Conservation (phyloP, 2,888 invertebrate genomes). For the Drosophila lutescens region DNA sequence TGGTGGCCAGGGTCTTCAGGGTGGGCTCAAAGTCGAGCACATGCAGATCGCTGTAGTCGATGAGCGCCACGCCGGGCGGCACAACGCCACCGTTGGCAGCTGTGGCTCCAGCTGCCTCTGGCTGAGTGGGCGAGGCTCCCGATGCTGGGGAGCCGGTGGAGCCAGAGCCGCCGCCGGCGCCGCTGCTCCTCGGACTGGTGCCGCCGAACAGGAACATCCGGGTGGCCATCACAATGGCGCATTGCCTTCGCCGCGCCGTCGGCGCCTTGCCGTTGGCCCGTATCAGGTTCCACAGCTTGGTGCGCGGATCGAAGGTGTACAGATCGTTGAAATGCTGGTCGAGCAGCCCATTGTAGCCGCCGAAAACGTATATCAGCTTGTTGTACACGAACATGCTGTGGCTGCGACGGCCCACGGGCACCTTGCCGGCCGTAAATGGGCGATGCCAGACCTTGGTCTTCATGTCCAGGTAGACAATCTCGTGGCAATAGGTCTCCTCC, state of each 20-base stretch:
- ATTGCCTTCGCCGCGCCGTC: slow-evolving; percentile 90
- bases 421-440: slow-evolving; percentile 87
- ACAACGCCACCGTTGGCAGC: slow-evolving; percentile 13
- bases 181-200: slow-evolving; percentile 87
- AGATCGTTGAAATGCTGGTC: slow-evolving; percentile 94
- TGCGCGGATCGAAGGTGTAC: slow-evolving; percentile 88
- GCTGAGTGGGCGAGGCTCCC: background rate
- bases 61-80: slow-evolving; percentile 81
- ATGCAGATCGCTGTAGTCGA: slow-evolving; percentile 93
- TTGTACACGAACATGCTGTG: slow-evolving; percentile 95
- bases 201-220: slow-evolving; percentile 95
- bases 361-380: slow-evolving; percentile 93
- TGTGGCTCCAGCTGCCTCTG: slow-evolving; percentile 1
- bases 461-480: slow-evolving; percentile 91
- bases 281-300: slow-evolving; percentile 87
- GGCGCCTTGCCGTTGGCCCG: slow-evolving; percentile 87
- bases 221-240: slow-evolving; percentile 90
- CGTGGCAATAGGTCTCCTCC: slow-evolving; percentile 91
- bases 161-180: background rate
- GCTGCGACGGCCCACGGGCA: slow-evolving; percentile 93
- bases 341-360: slow-evolving; percentile 92
- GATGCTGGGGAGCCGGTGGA: background rate
- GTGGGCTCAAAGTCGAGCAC: slow-evolving; percentile 92
- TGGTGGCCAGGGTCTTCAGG: slow-evolving; percentile 89
- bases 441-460: slow-evolving; percentile 88